Percentiles rank a stretch among this genome's conserved stretches.
phyloP scores from a whole-genome alignment of 1,140 invertebrate genomes.

The Eriosoma lanigerum region DNA sequence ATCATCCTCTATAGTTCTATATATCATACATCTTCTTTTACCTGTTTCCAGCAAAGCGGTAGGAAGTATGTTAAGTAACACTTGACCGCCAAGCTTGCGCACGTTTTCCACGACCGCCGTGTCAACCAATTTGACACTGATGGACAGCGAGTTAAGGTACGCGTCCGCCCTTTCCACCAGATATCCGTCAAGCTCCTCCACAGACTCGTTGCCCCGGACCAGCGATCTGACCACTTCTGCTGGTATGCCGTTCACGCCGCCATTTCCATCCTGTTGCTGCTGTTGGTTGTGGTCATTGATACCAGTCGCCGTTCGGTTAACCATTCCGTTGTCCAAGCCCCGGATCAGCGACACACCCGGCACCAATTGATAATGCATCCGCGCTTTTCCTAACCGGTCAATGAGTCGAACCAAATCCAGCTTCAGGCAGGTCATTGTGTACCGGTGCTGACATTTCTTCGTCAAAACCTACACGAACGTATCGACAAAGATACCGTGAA shows the following conservation, averaged over 20 bases:
- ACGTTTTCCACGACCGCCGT: conserved; percentile 64
- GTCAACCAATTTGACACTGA: conserved; percentile 73
- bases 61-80: conserved; percentile 25
- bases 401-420: conserved; percentile 75
- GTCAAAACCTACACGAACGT: conserved; percentile 50
- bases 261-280: neutral
- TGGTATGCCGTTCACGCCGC: conserved; percentile 23
- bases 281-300: neutral
- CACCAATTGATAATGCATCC: conserved; percentile 63
- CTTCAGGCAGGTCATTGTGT: conserved; percentile 77
- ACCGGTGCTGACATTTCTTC: conserved; percentile 65
- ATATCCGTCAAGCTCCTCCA: conserved; percentile 52
- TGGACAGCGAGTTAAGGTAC: conserved; percentile 71
- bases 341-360: conserved; percentile 56
- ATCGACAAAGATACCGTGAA: neutral
- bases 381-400: conserved; percentile 69
- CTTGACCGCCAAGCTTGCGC: conserved; percentile 26
- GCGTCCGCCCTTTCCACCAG: conserved; percentile 60
- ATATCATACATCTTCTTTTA: no score
- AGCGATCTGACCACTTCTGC: conserved; percentile 47
- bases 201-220: conserved; percentile 44
- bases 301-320: neutral
- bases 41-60: conserved; percentile 3
- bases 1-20: no score
- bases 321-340: neutral